Percentiles rank a stretch among this genome's conserved stretches.
Conservation (phyloP, 35 echinoderm and acorn worm genomes). For the Diadema setosum region DNA sequence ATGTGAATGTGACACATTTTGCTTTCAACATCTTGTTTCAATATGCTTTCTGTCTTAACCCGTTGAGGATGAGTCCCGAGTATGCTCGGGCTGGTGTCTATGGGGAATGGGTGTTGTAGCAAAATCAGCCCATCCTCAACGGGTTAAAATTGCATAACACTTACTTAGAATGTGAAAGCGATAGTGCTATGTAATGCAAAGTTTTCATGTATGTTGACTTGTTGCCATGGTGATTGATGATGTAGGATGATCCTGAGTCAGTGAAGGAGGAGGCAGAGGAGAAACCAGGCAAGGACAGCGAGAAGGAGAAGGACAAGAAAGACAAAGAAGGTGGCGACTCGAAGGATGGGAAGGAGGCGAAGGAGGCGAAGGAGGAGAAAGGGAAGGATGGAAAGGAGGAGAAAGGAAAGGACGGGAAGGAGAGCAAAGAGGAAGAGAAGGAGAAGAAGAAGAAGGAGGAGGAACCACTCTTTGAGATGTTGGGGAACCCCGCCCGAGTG, state of each 20-base stretch:
- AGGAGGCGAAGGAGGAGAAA: constrained; percentile 38
- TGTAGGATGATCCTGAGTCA: not conserved
- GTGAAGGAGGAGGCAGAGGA: constrained; percentile 17
- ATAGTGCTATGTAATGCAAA: no score
- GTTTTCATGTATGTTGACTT: no score
- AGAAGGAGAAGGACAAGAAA: not conserved
- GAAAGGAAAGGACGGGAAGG: constrained; percentile 33
- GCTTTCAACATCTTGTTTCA: no score
- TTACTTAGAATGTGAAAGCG: no score
- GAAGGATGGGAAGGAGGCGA: constrained; percentile 47
- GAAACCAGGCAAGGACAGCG: constrained; percentile 24
- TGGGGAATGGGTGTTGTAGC: no score
- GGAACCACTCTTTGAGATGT: constrained; percentile 85
- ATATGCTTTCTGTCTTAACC: no score
- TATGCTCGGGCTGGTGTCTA: no score
- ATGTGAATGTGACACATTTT: no score
- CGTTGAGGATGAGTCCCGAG: no score
- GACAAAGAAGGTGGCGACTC: constrained; percentile 24
- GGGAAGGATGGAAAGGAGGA: constrained; percentile 19
- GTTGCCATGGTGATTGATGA: not conserved
- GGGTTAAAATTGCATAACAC: no score
- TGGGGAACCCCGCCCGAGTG: constrained; percentile 72
- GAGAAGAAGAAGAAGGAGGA: constrained; percentile 83
- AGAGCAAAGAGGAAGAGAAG: constrained; percentile 27
- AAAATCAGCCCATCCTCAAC: no score